phyloP scores from a whole-genome alignment of 64 coral and sea anemone species.

The Orbicella faveolata region DNA sequence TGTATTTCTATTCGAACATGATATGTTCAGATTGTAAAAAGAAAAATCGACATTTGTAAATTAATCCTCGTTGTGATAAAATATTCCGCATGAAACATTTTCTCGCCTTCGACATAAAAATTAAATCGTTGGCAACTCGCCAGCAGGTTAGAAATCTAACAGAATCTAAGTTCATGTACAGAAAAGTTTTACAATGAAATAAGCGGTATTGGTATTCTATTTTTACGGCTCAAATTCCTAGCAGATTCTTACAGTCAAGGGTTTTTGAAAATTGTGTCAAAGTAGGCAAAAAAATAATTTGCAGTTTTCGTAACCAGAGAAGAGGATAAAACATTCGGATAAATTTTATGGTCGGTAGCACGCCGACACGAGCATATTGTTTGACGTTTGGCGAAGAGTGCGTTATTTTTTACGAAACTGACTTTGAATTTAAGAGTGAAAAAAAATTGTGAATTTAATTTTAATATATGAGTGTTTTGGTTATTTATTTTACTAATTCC shows the following conservation, averaged over 20 bases:
- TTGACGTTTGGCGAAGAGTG: background rate
- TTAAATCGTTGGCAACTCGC: background rate
- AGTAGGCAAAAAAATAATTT: background rate
- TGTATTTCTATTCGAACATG: background rate
- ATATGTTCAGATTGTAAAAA: background rate
- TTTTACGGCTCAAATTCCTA: background rate
- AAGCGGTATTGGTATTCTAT: background rate
- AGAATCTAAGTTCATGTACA: background rate
- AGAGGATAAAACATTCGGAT: background rate
- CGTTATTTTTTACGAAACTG: background rate
- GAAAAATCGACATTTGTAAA: background rate
- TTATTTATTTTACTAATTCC: slow-evolving; percentile 9
- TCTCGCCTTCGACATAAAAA: background rate
- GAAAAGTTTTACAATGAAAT: background rate
- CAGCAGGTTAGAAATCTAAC: background rate
- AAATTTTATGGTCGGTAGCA: too few relatives aligned
- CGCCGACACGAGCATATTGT: background rate
- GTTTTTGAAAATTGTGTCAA: background rate
- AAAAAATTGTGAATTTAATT: slow-evolving; percentile 12
- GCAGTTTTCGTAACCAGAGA: background rate
- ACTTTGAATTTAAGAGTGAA: background rate
- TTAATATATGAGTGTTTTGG: slow-evolving; percentile 15
- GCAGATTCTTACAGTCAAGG: background rate
- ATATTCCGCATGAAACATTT: background rate
- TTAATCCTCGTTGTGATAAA: background rate